Evolutionary conservation across 2,113 vertebrate species (phyloP).

Genomic region (Lepus timidus): DNA sequence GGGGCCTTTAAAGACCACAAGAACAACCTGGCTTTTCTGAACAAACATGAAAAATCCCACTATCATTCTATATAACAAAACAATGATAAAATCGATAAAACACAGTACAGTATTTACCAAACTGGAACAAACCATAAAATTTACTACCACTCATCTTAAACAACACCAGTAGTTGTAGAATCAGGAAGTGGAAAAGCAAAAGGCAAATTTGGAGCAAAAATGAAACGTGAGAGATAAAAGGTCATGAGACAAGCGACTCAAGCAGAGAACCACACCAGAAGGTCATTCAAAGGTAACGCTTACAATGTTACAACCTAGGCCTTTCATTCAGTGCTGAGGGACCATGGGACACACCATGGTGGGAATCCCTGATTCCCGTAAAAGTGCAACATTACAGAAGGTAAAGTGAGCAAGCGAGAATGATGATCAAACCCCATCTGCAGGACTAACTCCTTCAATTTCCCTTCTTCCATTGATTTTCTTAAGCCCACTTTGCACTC

Average conservation of each 20-base stretch:
- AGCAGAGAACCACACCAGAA: constrained; percentile 37
- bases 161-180: neutral
- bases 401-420: constrained; percentile 65
- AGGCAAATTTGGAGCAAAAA: constrained; percentile 60
- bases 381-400: constrained; percentile 62
- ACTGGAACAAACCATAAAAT: constrained; percentile 73
- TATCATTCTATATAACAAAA: constrained; percentile 2
- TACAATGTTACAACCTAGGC: constrained; percentile 42
- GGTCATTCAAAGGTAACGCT: constrained; percentile 66
- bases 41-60: constrained; percentile 29
- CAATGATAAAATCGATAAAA: constrained; percentile 76
- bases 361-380: constrained; percentile 52
- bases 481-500: constrained; percentile 60
- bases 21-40: constrained; percentile 73
- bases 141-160: constrained; percentile 56
- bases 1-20: constrained; percentile 74
- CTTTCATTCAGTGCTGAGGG: constrained; percentile 65
- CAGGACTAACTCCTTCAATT: constrained; percentile 67
- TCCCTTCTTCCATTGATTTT: constrained; percentile 77
- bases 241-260: neutral
- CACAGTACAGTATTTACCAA: constrained; percentile 67
- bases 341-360: neutral
- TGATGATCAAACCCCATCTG: constrained; percentile 75
- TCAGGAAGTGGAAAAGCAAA: constrained; percentile 24
- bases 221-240: constrained; percentile 63